Evolutionary conservation across 23 tunicate genomes (phyloP).

Genomic region (Diplosoma virens): DNA sequence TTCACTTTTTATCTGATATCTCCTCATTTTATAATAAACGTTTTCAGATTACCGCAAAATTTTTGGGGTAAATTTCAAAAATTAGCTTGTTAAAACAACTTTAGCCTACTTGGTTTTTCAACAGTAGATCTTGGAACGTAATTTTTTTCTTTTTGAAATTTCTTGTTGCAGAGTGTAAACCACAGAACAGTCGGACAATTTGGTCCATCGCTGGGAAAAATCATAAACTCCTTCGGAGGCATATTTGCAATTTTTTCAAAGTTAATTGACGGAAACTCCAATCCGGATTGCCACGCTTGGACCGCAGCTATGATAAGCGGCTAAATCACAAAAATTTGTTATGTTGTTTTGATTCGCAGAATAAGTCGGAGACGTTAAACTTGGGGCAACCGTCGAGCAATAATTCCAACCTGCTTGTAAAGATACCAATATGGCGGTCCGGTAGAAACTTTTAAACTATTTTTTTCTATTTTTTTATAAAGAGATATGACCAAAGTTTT

Average conservation of each 20-base stretch:
- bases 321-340: conserved; percentile 20
- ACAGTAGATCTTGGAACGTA: conserved; percentile 35
- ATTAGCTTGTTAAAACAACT: too few relatives aligned
- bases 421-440: background rate
- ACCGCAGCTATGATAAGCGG: conserved; percentile 35
- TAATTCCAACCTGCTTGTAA: background rate
- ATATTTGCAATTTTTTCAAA: conserved; percentile 33
- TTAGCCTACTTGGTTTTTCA: conserved; percentile 7
- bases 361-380: background rate
- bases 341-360: too few relatives aligned
- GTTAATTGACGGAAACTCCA: conserved; percentile 52
- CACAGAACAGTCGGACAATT: conserved; percentile 76
- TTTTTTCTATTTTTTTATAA: too few relatives aligned
- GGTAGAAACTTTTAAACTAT: too few relatives aligned
- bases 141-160: conserved; percentile 40
- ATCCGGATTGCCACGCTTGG: conserved; percentile 39
- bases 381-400: background rate
- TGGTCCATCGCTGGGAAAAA: conserved; percentile 40
- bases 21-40: too few relatives aligned
- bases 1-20: too few relatives aligned
- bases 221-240: conserved; percentile 42
- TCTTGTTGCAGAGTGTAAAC: conserved; percentile 68
- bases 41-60: too few relatives aligned
- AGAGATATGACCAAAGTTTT: too few relatives aligned
- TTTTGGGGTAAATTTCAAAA: too few relatives aligned